A percentile compares a stretch with the other conserved stretches of the same genome.
phyloP scores from a whole-genome alignment of 2,113 vertebrate genomes.

The Dicrurus megarhynchus region DNA sequence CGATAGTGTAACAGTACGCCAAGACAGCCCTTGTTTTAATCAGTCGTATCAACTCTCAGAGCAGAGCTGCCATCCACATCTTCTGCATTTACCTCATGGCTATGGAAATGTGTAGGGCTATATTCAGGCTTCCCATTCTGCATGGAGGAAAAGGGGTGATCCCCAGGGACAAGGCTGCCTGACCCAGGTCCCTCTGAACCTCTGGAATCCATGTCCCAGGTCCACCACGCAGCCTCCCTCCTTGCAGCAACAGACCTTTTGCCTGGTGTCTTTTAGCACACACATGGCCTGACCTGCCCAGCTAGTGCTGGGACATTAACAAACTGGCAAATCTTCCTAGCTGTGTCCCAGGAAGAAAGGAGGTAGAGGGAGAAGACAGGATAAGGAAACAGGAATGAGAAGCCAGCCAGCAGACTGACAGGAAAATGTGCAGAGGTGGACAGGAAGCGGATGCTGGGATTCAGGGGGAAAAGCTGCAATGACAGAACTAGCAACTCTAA shows the following conservation, averaged over 20 bases:
- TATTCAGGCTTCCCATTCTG: background rate
- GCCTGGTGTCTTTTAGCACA: background rate
- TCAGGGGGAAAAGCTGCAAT: background rate
- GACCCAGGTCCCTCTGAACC: background rate
- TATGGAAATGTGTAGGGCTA: background rate
- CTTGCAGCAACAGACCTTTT: background rate
- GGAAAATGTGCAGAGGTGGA: background rate
- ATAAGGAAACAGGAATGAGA: background rate
- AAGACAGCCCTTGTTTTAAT: constrained; percentile 58
- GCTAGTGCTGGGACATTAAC: background rate
- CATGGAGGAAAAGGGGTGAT: background rate
- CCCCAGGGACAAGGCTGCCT: background rate
- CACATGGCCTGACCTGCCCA: background rate
- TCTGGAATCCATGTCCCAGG: background rate
- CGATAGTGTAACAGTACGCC: constrained; percentile 42
- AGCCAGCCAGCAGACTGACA: background rate
- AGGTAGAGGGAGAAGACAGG: background rate
- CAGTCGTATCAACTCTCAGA: background rate
- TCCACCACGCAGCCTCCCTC: background rate
- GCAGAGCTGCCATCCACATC: constrained; percentile 32
- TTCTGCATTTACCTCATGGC: background rate
- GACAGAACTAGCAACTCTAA: background rate
- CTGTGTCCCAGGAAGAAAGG: background rate
- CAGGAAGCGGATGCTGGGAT: background rate
- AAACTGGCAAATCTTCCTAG: background rate